These are phyloP conservation scores for Philotrypesis tridentata DNA, from an alignment of 1,140 invertebrate species.

Conservation along the genomic window DNA sequence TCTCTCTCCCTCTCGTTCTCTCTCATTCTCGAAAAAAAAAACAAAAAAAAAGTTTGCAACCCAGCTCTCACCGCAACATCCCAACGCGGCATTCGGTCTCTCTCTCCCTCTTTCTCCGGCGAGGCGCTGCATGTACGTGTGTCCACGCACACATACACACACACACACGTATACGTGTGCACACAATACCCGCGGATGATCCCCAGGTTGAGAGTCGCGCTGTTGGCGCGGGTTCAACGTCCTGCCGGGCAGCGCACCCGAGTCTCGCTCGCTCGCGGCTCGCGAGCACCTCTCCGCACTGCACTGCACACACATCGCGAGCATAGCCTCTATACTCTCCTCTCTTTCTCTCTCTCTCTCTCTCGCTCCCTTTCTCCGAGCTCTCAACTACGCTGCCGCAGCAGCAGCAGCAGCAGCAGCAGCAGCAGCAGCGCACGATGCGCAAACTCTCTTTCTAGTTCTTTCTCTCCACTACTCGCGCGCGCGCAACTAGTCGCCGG, in stretches of 20 bases:
- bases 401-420: no score
- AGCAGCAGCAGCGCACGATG: slow-evolving; percentile 3
- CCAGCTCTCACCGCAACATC: neutral
- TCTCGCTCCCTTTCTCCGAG: slow-evolving; percentile 41
- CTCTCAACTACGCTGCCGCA: neutral
- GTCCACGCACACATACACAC: no score
- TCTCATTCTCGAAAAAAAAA: no score
- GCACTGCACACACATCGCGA: slow-evolving; percentile 11
- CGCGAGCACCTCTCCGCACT: slow-evolving; percentile 43
- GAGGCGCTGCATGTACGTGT: neutral
- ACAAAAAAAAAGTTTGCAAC: neutral
- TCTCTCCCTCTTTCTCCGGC: neutral
- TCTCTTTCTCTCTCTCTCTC: slow-evolving; percentile 36
- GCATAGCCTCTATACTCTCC: slow-evolving; percentile 14
- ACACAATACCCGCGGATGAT: slow-evolving; percentile 69
- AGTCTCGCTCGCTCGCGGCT: slow-evolving; percentile 61
- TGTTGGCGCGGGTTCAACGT: slow-evolving; percentile 68
- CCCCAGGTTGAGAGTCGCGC: slow-evolving; percentile 73
- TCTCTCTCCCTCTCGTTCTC: no score
- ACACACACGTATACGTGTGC: slow-evolving; percentile 8
- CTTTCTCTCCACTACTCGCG: slow-evolving; percentile 13
- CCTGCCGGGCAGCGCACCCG: slow-evolving; percentile 72
- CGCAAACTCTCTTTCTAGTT: slow-evolving; percentile 33
- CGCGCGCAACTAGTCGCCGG: neutral
- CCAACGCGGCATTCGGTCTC: neutral